phyloP scores from a whole-genome alignment of 2,888 invertebrate species.

The Eremobia ochroleuca region DNA sequence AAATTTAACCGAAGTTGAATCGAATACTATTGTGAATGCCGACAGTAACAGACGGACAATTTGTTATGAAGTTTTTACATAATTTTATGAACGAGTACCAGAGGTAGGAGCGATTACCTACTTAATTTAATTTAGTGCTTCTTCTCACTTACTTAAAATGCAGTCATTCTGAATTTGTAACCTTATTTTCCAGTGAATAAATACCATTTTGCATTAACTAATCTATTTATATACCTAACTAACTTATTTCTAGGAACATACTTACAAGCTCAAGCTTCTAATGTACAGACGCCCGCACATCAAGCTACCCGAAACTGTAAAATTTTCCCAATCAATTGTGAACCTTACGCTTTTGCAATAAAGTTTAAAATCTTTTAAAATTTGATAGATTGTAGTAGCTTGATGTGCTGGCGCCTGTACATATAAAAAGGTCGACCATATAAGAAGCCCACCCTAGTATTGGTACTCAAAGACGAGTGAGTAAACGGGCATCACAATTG shows the following conservation, averaged over 20 bases:
- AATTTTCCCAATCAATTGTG: no score
- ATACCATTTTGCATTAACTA: background rate
- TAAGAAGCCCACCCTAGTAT: background rate
- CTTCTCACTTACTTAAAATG: background rate
- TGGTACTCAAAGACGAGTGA: conserved; percentile 21
- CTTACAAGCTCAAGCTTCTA: background rate
- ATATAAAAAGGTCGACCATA: conserved; percentile 2
- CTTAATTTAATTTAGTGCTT: background rate
- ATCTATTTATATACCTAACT: background rate
- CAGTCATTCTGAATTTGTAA: background rate
- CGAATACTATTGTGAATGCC: conserved; percentile 31
- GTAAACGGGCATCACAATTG: conserved; percentile 15
- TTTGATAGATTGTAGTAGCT: no score
- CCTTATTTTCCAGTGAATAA: background rate
- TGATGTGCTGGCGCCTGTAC: no score
- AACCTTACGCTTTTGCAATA: no score
- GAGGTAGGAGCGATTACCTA: background rate
- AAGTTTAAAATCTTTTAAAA: no score
- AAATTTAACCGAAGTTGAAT: conserved; percentile 24
- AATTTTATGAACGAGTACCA: background rate
- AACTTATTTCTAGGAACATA: background rate
- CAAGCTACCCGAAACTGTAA: no score
- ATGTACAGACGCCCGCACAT: no score
- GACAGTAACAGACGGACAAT: background rate
- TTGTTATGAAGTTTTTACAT: conserved; percentile 26